Evolutionary conservation across 2,888 invertebrate genomes (phyloP), one percentile per base, ranked within the genome.

Genomic region (Cremastobaeus sp.): DNA sequence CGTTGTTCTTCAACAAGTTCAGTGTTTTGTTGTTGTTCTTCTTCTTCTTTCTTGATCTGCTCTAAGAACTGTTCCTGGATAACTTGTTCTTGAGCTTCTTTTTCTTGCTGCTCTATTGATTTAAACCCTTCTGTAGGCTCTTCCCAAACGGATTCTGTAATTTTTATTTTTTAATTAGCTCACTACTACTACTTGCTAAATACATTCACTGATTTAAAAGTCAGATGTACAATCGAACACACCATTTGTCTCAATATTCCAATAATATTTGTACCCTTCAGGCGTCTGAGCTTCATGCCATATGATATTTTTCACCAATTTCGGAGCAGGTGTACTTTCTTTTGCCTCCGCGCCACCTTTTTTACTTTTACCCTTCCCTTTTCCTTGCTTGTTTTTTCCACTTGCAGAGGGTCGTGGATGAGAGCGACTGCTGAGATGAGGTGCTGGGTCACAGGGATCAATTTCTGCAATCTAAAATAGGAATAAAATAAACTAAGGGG

Each of bases 171-270:
- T 45, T 45, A n/a, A 20, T 45, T 21, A 12, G 12, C 14, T 25
- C 28, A 25, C 14, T 32, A 21, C 32, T 32, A 15, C 14, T 25
- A 6, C 25, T 6, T 6, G 25, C 4, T 25, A 25, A 25, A 25
- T 25, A 6, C 4, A 25, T 25, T 25, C 8, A 25, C 4, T 8
- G 8, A 25, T 8, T 8, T n/a, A 35, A n/a, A 11, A n/a, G 5
- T 35, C 3, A 35, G 5, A 35, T 35, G n/a, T 35, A 35, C n/a
- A n/a, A 8, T 35, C n/a, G 35, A n/a, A 59, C 79, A 74, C 88
- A 94, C 95, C 94, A 89, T 94, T 94, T 28, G 95, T 95, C 76
- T 92, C 90, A 1, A 91, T 92, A 86, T 97, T 95, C 95, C 96
- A 96, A 82, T 93, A 97, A 85, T 97, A 97, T 0, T 92, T 91